Evolutionary conservation across 2,888 invertebrate genomes (phyloP), one percentile per base, ranked within the genome.

Genomic region (Sphaeridia pumilis): DNA sequence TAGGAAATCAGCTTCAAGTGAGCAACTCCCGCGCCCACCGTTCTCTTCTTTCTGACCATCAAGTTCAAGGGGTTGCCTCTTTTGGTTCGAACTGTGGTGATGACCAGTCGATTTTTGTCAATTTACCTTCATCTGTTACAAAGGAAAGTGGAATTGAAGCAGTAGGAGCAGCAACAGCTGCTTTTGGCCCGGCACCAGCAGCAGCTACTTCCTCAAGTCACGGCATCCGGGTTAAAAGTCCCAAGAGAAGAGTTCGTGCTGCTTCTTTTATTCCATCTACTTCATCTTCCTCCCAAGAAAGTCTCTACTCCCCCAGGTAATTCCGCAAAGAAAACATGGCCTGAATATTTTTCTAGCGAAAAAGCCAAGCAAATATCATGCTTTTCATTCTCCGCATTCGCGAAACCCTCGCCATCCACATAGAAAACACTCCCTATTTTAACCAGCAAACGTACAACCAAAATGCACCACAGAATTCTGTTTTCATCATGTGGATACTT

Each of bases 221-320:
- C 17, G 38, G 38, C 38, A 38, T 38, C 38, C 7, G 82, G 71
- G 76, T 82, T 45, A 76, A 75, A 66, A 78, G 78, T 67, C 78
- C 79, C 1, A 79, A 79, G 66, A 70, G 79, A 52, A 70, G 79
- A 57, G 70, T 74, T 7, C 69, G 75, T 38, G 73, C 76, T 38
- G 77, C 78, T 46, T 78, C 78, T 4, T 78, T 46, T 26, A 36
- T 41, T 28, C 46, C 52, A 46, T 46, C 46, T 28, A 47, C 46
- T 28, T 52, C 52, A 27, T 77, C 78, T 44, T 78, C 78, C 2
- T 78, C 78, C 42, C 76, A 78, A 2, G 79, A 79, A 61, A 79
- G 78, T 66, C 68, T 79, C 31, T 73, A 72, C 51, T 76, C 78
- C 14, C 70, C 73, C 21, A 71, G 72, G 64, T 54, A 52, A 17